Conservation (phyloP, 2,888 invertebrate genomes). For the Protula sp. region DNA sequence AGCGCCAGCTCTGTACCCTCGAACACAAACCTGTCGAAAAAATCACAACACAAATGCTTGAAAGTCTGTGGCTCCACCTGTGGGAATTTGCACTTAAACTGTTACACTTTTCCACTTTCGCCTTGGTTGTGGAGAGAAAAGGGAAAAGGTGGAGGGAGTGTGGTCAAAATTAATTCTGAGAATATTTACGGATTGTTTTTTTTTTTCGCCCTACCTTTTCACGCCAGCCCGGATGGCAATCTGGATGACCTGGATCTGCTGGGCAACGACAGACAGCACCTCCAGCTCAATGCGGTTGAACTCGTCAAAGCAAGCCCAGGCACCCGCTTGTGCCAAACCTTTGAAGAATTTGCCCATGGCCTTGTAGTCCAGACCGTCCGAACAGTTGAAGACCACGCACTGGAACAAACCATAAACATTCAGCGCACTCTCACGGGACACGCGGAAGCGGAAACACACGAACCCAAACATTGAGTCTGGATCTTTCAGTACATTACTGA, state of each 20-base stretch:
- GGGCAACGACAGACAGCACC: conserved; percentile 86
- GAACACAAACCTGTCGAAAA: conserved; percentile 64
- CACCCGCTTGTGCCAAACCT: conserved; percentile 74
- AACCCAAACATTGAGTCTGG: too few relatives aligned
- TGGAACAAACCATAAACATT: too few relatives aligned
- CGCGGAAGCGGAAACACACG: too few relatives aligned
- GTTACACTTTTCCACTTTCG: too few relatives aligned
- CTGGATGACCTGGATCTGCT: conserved; percentile 88
- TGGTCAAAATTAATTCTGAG: too few relatives aligned
- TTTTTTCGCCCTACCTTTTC: background rate
- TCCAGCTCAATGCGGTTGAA: conserved; percentile 90
- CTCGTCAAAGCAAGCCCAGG: conserved; percentile 93
- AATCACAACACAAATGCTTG: too few relatives aligned
- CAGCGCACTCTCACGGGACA: too few relatives aligned
- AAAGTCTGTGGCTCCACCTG: too few relatives aligned
- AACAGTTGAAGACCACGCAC: conserved; percentile 94
- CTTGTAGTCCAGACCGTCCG: conserved; percentile 87
- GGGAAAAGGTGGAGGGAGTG: too few relatives aligned
- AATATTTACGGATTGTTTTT: background rate
- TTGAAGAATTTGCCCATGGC: conserved; percentile 95
- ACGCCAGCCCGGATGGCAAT: conserved; percentile 69
- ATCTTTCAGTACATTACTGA: too few relatives aligned
- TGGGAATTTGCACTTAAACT: too few relatives aligned
- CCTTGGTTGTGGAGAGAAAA: too few relatives aligned
- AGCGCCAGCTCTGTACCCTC: conserved; percentile 53